These are phyloP conservation scores for Cichlasoma orientale DNA, from an alignment of 2,797 vertebrate species.

Conservation along the genomic window DNA sequence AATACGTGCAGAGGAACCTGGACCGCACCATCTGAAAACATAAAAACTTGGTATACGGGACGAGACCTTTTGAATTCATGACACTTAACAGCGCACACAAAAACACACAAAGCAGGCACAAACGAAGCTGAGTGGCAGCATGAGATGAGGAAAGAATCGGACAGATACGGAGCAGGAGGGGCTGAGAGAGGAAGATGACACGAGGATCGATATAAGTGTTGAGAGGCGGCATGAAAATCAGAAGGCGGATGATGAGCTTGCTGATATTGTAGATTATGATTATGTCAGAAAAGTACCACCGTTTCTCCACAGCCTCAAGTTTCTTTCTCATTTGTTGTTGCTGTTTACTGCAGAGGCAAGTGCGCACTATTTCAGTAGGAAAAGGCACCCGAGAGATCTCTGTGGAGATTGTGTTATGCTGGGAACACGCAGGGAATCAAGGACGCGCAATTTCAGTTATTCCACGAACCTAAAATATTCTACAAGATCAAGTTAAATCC, in stretches of 20 bases:
- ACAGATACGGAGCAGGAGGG: neutral
- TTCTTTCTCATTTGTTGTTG: neutral
- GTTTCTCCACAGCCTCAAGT: neutral
- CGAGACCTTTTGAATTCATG: neutral
- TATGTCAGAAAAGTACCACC: neutral
- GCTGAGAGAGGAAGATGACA: neutral
- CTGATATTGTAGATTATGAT: constrained; percentile 8
- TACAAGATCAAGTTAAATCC: neutral
- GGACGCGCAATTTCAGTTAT: neutral
- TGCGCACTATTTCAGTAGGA: neutral
- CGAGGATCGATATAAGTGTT: neutral
- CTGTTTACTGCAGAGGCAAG: neutral
- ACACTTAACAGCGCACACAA: neutral
- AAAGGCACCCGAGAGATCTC: neutral
- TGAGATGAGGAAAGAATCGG: neutral
- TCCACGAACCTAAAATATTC: neutral
- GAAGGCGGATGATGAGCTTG: neutral
- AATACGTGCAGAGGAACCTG: neutral
- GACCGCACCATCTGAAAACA: neutral
- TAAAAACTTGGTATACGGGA: neutral
- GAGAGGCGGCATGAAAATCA: neutral
- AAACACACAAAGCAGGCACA: neutral
- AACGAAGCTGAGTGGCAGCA: neutral
- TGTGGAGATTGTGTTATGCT: neutral
- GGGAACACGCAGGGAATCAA: neutral